These are phyloP conservation scores for Enteromius fasciolatus DNA, from an alignment of 2,797 vertebrate genomes.

Conservation along the genomic window DNA sequence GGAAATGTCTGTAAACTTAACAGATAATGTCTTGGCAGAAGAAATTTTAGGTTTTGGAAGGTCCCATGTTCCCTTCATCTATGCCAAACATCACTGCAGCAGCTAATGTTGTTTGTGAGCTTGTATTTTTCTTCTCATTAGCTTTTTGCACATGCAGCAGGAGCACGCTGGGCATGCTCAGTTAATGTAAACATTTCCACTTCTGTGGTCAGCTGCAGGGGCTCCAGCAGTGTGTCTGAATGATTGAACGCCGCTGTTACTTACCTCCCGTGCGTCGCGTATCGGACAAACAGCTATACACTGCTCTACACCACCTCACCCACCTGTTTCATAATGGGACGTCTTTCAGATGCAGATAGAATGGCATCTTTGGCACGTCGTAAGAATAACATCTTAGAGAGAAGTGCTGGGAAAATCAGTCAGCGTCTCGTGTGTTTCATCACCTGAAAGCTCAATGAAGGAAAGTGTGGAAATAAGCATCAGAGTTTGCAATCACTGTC, in stretches of 20 bases:
- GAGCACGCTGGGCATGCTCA: constrained; percentile 21
- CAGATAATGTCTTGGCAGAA: neutral
- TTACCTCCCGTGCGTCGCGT: constrained; percentile 23
- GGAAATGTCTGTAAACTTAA: neutral
- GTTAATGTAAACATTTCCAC: constrained; percentile 36
- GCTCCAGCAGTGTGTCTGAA: constrained; percentile 35
- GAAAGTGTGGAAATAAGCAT: constrained; percentile 68
- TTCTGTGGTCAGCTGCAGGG: constrained; percentile 20
- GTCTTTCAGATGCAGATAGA: constrained; percentile 4
- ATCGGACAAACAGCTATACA: neutral
- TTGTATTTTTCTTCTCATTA: constrained; percentile 27
- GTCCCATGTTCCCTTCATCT: neutral
- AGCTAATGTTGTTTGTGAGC: constrained; percentile 12
- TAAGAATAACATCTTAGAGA: constrained; percentile 66
- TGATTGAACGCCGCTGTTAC: constrained; percentile 22
- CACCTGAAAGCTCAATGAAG: constrained; percentile 87
- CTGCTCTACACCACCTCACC: neutral
- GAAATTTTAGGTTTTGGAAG: neutral
- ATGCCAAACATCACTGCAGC: neutral
- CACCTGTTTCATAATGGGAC: constrained; percentile 3
- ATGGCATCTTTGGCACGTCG: neutral
- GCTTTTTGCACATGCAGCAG: constrained; percentile 22
- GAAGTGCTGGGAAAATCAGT: constrained; percentile 71
- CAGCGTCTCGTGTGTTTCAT: constrained; percentile 84
- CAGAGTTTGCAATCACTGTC: constrained; percentile 62